These are phyloP conservation scores for Orycteropus afer DNA, from an alignment of 2,113 vertebrate species.

Conservation along the genomic window DNA sequence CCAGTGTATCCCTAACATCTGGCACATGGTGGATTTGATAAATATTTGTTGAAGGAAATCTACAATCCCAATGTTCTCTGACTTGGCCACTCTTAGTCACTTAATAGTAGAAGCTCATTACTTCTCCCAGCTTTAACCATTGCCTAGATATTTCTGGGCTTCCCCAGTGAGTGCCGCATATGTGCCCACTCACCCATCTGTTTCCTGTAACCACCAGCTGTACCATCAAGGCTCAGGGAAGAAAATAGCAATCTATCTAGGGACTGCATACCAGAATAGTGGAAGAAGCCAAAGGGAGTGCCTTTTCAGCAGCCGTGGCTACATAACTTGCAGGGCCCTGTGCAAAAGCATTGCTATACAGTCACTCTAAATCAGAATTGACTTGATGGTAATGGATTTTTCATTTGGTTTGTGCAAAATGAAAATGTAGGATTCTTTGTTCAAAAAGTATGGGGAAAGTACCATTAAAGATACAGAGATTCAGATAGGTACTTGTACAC, in stretches of 20 bases:
- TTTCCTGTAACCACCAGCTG: neutral
- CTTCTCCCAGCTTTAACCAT: neutral
- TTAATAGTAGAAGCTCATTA: neutral
- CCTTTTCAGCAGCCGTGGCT: neutral
- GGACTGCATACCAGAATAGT: neutral
- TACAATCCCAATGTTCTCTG: neutral
- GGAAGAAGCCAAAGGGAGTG: neutral
- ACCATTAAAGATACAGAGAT: neutral
- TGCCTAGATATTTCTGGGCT: neutral
- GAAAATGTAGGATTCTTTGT: neutral
- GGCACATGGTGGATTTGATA: neutral
- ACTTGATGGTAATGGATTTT: too few relatives aligned
- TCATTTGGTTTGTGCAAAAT: neutral
- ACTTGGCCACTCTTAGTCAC: neutral
- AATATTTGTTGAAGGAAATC: conserved; percentile 43
- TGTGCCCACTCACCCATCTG: neutral
- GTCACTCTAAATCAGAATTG: too few relatives aligned
- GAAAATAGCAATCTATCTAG: neutral
- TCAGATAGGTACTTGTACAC: too few relatives aligned
- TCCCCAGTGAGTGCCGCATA: neutral
- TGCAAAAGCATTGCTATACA: too few relatives aligned
- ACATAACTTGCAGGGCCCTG: too few relatives aligned
- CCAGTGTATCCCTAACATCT: neutral
- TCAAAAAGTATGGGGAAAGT: neutral
- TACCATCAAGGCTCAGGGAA: neutral